Evolutionary conservation across 2,888 invertebrate species (phyloP), one percentile per base, ranked within the genome.

Genomic region (Chelonus formosanus): DNA sequence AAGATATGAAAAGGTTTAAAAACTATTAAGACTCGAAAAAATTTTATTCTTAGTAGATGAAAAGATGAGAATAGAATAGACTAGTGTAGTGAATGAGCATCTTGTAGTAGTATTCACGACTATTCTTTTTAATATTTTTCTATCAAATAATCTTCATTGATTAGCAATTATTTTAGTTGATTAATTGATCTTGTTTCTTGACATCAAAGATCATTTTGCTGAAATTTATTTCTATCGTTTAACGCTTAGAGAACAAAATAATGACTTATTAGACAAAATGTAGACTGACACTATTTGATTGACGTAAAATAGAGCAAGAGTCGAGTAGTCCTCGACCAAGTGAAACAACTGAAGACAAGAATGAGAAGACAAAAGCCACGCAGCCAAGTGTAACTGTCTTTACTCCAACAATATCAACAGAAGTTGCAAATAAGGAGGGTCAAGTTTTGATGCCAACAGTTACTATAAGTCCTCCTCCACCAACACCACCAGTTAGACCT

Each of bases 381-480:
- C 69, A 69, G 57, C 69, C 70, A 34, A 72, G 67, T 57, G 69
- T 65, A 63, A 67, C 73, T 8, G 65, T 74, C 44, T 72, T 69
- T 61, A 59, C 70, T 58, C 48, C 67, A 66, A 71, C 65, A 48
- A 55, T 63, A 59, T 36, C 67, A 40, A 6, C 4, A 43, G 67
- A 65, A 48, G 58, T 64, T 20, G 53, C 56, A 47, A 63, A 59
- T 50, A 63, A 45, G 48, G 66, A 69, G 40, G 57, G 45, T 50
- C 57, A 45, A 40, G 54, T 70, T 36, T 57, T 64, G 34, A 70
- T 69, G 35, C 74, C 74, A 48, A 73, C 63, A 56, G 75, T 76
- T 59, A 74, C 71, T 50, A 69, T 76, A 57, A 74, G 75, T 71
- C 75, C 75, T 56, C 75, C 76, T 34, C 53, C 52, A 10, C 59